Conservation (phyloP, 2,888 invertebrate genomes). For the Eilema depressum region DNA sequence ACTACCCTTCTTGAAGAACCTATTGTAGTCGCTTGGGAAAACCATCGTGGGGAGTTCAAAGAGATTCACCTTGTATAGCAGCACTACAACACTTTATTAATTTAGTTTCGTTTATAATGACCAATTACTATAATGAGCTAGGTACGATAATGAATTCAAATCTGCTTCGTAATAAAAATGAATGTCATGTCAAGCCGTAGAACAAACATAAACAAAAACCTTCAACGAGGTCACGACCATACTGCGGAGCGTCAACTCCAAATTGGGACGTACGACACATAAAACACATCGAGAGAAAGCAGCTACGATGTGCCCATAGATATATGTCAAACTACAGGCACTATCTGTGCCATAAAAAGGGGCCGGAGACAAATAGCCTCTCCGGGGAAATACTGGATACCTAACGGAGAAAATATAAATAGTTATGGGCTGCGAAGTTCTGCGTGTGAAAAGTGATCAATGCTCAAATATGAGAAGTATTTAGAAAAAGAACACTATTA, state of each 20-base stretch:
- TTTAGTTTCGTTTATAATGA: not conserved
- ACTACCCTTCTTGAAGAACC: too few relatives aligned
- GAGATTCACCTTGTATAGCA: too few relatives aligned
- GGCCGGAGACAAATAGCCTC: slow-evolving; percentile 17
- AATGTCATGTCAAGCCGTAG: not conserved
- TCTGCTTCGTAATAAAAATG: not conserved
- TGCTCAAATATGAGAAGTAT: not conserved
- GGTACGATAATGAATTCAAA: not conserved
- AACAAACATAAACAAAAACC: slow-evolving; percentile 14
- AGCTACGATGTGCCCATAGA: slow-evolving; percentile 8
- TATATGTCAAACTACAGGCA: slow-evolving; percentile 13
- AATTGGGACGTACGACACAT: slow-evolving; percentile 37
- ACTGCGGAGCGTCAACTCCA: slow-evolving; percentile 29
- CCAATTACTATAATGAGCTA: not conserved
- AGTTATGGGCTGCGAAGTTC: not conserved
- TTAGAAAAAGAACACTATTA: not conserved
- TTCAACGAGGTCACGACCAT: slow-evolving; percentile 14
- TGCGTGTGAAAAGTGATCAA: not conserved
- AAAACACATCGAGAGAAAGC: slow-evolving; percentile 25
- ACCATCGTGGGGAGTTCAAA: too few relatives aligned
- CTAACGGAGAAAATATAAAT: slow-evolving; percentile 5
- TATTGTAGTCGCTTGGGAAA: too few relatives aligned
- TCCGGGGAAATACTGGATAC: slow-evolving; percentile 9
- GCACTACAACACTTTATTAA: not conserved
- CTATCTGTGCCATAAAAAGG: slow-evolving; percentile 16